Base-by-base conservation (phyloP, 2,113 vertebrate genomes). In the Cephalopholis sonnerati region DNA sequence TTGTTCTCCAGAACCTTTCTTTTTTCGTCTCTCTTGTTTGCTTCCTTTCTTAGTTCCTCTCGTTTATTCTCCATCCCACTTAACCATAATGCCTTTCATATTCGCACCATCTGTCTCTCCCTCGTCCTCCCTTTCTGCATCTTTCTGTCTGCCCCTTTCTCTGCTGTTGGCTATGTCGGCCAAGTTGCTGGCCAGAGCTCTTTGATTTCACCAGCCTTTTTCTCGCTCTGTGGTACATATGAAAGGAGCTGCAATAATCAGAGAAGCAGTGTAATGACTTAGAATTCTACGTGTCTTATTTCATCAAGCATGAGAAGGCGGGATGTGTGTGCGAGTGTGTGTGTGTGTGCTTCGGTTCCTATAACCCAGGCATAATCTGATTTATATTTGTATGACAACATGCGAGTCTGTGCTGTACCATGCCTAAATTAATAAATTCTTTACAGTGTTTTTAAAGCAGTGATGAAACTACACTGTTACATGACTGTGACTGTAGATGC, bases 201-300 rank as follows among this genome's bases (percentile, higher is more conserved):
- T 91, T 81, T 88, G 70, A 88, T 93, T 91, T 73, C 73, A 62
- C 54, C 57, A 55, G 13, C 58, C 44, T 74, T 78, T 71, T 36
- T 29, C 70, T 57, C 39, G 15, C 68, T 79, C 27, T 73, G 70
- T 65, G 64, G 32, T 67, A 48, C 48, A 41, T 59, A 65, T 75
- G 58, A 84, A 88, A 87, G 39, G 12, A 65, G 9, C n/a, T 81
- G 55, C 82, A 74, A 67, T 79, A 83, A 89, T 78, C 74, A 74
- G 58, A 90, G 63, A 67, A 46, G 36, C 20, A 6, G 29, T 67
- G 64, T 78, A 87, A 87, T 77, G 58, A 84, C 81, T 68, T 29
- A 48, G 13, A 86, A 53, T 65, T 59, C 72, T 66, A 69, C 24
- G 44, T 68, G 70, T 53, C 54, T 59, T 25, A 73, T 64, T 72